Evolutionary conservation across 2,888 invertebrate species (phyloP), one percentile per base, ranked within the genome.

Genomic region (Hoplodrina blanda): DNA sequence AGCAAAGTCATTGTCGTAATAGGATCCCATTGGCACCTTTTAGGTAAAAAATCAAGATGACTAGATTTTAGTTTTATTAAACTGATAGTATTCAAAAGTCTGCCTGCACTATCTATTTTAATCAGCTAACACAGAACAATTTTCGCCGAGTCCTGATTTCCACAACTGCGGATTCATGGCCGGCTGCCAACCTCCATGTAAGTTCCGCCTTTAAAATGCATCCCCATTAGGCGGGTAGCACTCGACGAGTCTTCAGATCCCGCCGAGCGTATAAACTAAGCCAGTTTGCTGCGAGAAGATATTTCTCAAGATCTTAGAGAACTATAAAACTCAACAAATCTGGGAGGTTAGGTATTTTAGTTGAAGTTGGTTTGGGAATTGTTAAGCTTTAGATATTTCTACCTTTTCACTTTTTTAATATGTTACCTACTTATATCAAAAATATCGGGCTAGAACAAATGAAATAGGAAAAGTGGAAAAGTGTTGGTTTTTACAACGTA

Each of bases 221-320:
- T 88, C 88, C 87, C 91, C 89, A 92, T 94, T 94, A 94, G 89
- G 88, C 80, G 50, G 74, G 83, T 83, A 82, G 85, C 89, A 84
- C 91, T 90, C 83, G 81, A 91, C 88, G 85, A 85, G 68, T 59
- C 88, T 89, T 84, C 84, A 82, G 78, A 80, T 74, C 81, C 84
- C 83, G 85, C 80, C 71, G 69, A 81, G 81, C 86, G 84, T 84
- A 86, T 88, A 88, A 89, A 89, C 88, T 86, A 88, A 80, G 81
- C 82, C 81, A 82, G 84, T 87, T 87, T 82, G 59, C 69, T 76
- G 56, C 56, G 25, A 67, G 65, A 79, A 76, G 74, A 82, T 76
- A 81, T 86, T 86, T 82, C 78, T 63, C 71, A 62, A 70, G 59
- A 78, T 54, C 49, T 52, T 63, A 20, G 37, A 69, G 46, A 57